These are phyloP conservation scores for Pseudorhiza aurosa DNA, from an alignment of 30 jellyfish, hydroid and myxozoan species.

Conservation along the genomic window DNA sequence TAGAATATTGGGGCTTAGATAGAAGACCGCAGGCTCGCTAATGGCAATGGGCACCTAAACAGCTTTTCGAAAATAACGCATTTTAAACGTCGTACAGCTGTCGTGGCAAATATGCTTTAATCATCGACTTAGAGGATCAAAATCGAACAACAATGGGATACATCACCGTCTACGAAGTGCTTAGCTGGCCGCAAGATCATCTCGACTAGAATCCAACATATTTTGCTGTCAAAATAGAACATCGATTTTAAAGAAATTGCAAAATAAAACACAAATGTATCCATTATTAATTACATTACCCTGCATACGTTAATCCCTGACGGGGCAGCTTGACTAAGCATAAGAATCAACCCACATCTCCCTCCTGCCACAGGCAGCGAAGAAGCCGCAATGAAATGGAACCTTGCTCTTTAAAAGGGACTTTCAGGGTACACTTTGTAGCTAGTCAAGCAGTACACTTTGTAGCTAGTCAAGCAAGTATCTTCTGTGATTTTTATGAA, in stretches of 20 bases:
- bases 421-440: no score
- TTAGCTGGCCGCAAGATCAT: slow-evolving; percentile 40
- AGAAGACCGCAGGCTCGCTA: slow-evolving; percentile 4
- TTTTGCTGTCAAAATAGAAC: background rate
- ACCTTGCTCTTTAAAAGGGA: no score
- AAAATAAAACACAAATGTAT: background rate
- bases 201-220: slow-evolving; percentile 8
- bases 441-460: no score
- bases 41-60: background rate
- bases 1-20: background rate
- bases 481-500: no score
- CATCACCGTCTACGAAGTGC: background rate
- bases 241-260: slow-evolving; percentile 5
- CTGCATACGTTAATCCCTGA: background rate
- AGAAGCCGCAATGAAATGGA: no score
- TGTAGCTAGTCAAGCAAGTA: no score
- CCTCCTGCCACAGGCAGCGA: no score
- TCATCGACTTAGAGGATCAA: background rate
- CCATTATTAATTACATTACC: slow-evolving; percentile 13
- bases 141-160: slow-evolving; percentile 27
- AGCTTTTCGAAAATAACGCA: slow-evolving; percentile 8
- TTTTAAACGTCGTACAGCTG: slow-evolving; percentile 20
- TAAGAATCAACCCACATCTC: no score
- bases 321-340: no score
- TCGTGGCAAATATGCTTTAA: background rate